Evolutionary conservation across 2,797 vertebrate species (phyloP).

Genomic region (Sebastes jordani): DNA sequence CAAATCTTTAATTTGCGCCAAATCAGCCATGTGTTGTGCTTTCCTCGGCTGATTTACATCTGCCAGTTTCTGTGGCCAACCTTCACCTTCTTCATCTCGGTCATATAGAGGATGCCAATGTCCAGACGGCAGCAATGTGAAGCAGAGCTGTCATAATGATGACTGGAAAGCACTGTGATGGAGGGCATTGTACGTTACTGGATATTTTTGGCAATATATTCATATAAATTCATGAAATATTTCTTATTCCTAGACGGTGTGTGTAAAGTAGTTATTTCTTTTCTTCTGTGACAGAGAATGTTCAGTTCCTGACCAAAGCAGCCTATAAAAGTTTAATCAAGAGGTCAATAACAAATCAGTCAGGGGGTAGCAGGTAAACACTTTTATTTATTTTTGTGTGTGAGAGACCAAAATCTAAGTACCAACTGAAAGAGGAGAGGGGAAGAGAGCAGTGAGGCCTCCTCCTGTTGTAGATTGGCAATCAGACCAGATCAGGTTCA

Average conservation of each 20-base stretch:
- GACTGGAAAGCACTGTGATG: background rate
- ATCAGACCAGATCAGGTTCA: background rate
- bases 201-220: background rate
- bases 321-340: background rate
- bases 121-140: conserved; percentile 25
- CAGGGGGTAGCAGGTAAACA: background rate
- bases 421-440: background rate
- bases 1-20: conserved; percentile 53
- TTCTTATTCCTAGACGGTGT: background rate
- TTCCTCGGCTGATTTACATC: conserved; percentile 42
- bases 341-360: background rate
- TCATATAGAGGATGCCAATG: conserved; percentile 14
- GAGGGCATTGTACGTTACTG: background rate
- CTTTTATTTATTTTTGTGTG: background rate
- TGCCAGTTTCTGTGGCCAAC: conserved; percentile 46
- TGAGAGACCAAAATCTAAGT: background rate
- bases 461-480: background rate
- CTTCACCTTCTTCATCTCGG: conserved; percentile 48
- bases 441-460: too few relatives aligned
- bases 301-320: background rate
- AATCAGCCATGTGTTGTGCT: conserved; percentile 63
- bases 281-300: background rate
- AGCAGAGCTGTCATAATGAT: background rate
- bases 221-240: background rate
- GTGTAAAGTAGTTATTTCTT: background rate